Evolutionary conservation across 2,113 vertebrate species (phyloP).

Genomic region (Gallinago jamesoni): DNA sequence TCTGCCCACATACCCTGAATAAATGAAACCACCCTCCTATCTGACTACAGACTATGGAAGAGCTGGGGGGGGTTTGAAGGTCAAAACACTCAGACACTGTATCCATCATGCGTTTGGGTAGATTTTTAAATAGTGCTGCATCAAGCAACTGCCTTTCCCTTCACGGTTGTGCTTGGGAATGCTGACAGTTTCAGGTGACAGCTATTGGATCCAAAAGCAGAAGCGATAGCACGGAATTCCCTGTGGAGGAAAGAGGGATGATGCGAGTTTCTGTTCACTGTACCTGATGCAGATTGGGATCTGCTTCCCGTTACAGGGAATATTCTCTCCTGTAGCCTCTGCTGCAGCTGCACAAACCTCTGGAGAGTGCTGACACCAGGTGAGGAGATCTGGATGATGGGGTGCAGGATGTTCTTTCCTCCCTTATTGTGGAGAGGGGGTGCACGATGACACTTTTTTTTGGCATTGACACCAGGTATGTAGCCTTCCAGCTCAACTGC

Average conservation of each 20-base stretch:
- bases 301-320: not conserved
- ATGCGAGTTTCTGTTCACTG: not conserved
- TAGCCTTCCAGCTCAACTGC: not conserved
- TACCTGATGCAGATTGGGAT: not conserved
- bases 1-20: not conserved
- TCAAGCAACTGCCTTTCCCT: not conserved
- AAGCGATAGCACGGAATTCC: not conserved
- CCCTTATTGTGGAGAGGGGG: not conserved
- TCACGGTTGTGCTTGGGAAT: not conserved
- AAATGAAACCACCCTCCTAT: not conserved
- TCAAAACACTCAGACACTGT: not conserved
- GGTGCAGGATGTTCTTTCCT: not conserved
- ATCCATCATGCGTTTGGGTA: slow-evolving; percentile 19
- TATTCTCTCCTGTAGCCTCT: not conserved
- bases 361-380: not conserved
- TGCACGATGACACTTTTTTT: not conserved
- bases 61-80: not conserved
- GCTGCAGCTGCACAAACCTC: not conserved
- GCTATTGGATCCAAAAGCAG: slow-evolving; percentile 24
- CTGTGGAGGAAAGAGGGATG: not conserved
- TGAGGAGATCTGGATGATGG: not conserved
- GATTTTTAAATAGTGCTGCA: slow-evolving; percentile 7
- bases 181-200: not conserved
- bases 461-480: accelerated
- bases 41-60: not conserved